Percentiles rank a stretch among this genome's conserved stretches.
Conservation (phyloP, 2,797 vertebrate genomes). For the Anguilla megastoma region DNA sequence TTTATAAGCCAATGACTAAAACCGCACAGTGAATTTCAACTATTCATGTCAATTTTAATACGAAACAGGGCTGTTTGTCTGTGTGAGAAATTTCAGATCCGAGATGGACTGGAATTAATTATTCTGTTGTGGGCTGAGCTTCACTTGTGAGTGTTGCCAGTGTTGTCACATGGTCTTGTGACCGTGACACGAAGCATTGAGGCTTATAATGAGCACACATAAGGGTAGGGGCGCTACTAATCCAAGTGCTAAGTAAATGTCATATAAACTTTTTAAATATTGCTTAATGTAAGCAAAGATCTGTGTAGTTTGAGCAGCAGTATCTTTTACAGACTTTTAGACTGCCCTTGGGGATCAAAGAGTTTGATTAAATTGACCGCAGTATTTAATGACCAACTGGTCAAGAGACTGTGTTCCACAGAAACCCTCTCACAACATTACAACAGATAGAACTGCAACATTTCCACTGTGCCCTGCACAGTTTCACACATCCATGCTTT, state of each 20-base stretch:
- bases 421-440: neutral
- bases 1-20: neutral
- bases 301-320: neutral
- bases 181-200: neutral
- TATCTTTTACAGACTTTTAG: neutral
- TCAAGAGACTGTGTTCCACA: neutral
- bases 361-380: neutral
- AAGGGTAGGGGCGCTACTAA: neutral
- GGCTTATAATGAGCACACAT: neutral
- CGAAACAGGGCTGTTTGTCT: neutral
- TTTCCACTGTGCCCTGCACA: neutral
- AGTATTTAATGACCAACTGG: neutral
- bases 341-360: conserved; percentile 9
- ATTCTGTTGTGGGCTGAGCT: neutral
- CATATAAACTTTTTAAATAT: neutral
- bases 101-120: neutral
- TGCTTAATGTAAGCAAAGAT: conserved; percentile 19
- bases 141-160: neutral
- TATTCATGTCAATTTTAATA: neutral
- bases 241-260: neutral
- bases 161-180: neutral
- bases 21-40: neutral
- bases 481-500: neutral
- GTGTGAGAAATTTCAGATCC: neutral
- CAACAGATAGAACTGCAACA: neutral